Base-by-base conservation (phyloP, 2,113 vertebrate species). In the Grus americana region DNA sequence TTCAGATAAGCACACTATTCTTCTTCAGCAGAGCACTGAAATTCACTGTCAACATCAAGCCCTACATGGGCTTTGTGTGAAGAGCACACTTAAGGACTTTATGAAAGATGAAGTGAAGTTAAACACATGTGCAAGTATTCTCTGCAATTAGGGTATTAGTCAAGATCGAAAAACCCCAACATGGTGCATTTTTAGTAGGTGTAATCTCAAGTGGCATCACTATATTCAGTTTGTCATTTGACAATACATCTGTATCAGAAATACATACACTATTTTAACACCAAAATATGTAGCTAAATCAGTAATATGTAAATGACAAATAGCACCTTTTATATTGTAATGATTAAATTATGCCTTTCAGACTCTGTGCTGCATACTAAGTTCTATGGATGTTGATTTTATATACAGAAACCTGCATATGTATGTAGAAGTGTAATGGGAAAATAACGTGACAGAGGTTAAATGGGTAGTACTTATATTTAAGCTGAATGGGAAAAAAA, bases 211-310 rank as follows among this genome's bases (percentile, higher is more conserved):
- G 21, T 66, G 42, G 23, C 46, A 40, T 59, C 4, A 2, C 55
- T 85, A 46, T 44, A 34, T 61, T 80, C 32, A 23, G 10, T 86
- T 59, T 94, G 78, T 71, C 29, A 66, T 83, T 91, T 90, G 52
- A 74, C 88, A n/a, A 23, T 90, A 24, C 15, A n/a, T 15, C 50
- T 91, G 10, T 70, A 66, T 80, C 63, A 88, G 55, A 88, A 89
- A 84, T 40, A 21, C 6, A 9, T 55, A 38, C 1, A 26, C 14
- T 70, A 3, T 59, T 94, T 95, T 76, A 42, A 42, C 83, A 74
- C 27, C 49, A 80, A 89, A 94, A 71, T 15, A 49, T 36, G 10
- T 62, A 40, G 58, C 17, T 52, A 84, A 94, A 67, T 78, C 52
- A 91, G 15, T 65, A 63, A 73, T 23, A 80, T 0, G 0, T 67